A percentile compares a stretch with the other conserved stretches of the same genome.
Conservation (phyloP, 1,140 invertebrate genomes). For the Cotesia vestalis region DNA sequence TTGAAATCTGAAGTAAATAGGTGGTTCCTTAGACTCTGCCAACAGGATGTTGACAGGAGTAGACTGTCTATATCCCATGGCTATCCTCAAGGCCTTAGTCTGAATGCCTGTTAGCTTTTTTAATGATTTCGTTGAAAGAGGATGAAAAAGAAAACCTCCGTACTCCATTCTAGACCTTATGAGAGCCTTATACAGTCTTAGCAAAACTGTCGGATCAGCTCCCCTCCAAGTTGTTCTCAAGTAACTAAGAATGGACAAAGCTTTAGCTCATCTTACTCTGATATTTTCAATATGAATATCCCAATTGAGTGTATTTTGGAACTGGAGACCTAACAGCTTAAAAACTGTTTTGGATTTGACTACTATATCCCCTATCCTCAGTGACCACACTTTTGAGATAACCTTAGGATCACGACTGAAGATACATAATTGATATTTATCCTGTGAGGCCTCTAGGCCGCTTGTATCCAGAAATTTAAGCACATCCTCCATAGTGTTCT, state of each 20-base stretch:
- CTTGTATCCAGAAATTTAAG: not conserved
- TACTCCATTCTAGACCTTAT: slow-evolving; percentile 15
- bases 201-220: not conserved
- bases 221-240: slow-evolving; percentile 11
- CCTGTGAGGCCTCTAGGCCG: not conserved
- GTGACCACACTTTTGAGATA: not conserved
- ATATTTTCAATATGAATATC: not conserved
- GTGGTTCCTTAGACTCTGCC: too few species aligned
- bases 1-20: too few species aligned
- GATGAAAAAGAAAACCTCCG: not conserved
- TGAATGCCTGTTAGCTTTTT: too few species aligned
- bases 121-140: too few species aligned
- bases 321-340: not conserved
- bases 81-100: too few species aligned
- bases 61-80: too few species aligned
- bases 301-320: not conserved
- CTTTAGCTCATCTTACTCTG: not conserved
- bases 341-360: not conserved
- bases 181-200: not conserved
- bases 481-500: not conserved
- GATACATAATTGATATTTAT: too few species aligned
- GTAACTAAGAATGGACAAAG: not conserved
- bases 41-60: too few species aligned
- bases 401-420: too few species aligned
- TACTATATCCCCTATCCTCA: not conserved